Conservation (phyloP, 2,113 vertebrate species). For the Polypterus bichir region DNA sequence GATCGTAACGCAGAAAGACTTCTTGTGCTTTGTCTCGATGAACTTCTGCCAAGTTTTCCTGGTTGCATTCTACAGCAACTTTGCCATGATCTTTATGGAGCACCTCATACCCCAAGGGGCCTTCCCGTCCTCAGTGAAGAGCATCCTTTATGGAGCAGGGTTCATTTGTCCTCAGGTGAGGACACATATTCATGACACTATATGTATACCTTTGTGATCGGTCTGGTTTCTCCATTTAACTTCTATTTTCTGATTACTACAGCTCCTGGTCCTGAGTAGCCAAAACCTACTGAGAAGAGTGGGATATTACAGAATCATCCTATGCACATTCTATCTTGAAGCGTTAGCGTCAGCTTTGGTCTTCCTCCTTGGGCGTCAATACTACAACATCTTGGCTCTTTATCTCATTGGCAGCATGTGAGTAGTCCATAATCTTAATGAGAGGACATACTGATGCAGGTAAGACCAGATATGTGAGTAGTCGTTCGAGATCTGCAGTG, state of each 20-base stretch:
- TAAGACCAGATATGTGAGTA: too few species aligned
- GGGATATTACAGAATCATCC: constrained; percentile 76
- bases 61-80: constrained; percentile 72
- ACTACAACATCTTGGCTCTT: constrained; percentile 61
- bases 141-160: constrained; percentile 72
- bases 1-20: constrained; percentile 66
- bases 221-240: not conserved
- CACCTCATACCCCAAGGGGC: constrained; percentile 64
- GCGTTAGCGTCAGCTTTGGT: constrained; percentile 50
- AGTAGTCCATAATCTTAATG: constrained; percentile 26
- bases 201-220: not conserved
- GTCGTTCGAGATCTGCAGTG: too few species aligned
- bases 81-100: constrained; percentile 77
- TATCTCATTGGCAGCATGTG: constrained; percentile 74
- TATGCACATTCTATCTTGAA: constrained; percentile 70
- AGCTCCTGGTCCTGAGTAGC: constrained; percentile 70
- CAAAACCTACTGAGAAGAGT: constrained; percentile 50
- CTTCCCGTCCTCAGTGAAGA: constrained; percentile 60
- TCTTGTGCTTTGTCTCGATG: constrained; percentile 66
- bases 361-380: constrained; percentile 57
- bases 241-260: constrained; percentile 20
- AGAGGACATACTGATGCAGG: too few species aligned
- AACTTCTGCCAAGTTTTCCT: constrained; percentile 85
- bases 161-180: constrained; percentile 81
- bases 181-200: not conserved